Base-by-base conservation (phyloP, 2,113 vertebrate species). In the Anguilla rostrata region DNA sequence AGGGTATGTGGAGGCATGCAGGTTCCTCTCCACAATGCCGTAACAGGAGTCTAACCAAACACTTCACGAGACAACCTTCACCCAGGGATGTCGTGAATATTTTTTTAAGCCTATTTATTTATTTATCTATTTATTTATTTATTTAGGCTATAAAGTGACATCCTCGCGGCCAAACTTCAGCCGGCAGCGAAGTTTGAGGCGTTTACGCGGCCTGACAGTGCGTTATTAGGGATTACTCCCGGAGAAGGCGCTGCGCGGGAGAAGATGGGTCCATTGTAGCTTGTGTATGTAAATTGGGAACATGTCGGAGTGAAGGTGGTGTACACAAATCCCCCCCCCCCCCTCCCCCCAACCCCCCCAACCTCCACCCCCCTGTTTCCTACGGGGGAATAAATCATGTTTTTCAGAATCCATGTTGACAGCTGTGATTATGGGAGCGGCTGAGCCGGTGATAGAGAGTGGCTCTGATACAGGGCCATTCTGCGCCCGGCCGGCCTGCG, bases 351-450 rank as follows among this genome's bases (percentile, higher is more conserved):
- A 4, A 53, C 49, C 49, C 49, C 12, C 3, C 43, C 43, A 46
- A 46, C 34, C 75, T 29, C 78, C 39, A 18, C 81, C 43, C 39
- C 40, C 81, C n/a, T 79, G 46, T 83, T 83, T 83, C 79, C 46
- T 29, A 46, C 39, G 46, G 41, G 46, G 41, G 53, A 87, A 78
- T 87, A 87, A 87, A 87, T 87, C 82, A 49, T 78, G 66, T 85
- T 89, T 92, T 89, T 78, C 85, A 84, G 81, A 90, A 90, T 90
- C 84, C 41, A 84, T 87, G 90, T 87, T 87, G 88, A 89, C 87
- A 87, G 88, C 88, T 85, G 78, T 87, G 88, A 90, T 87, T 71
- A 79, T 81, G 78, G 78, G 78, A 41, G 57, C 7, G 87, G 88
- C 79, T 90, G 88, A 86, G 89, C 88, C 49, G 29, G 40, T 53